phyloP scores from a whole-genome alignment of 2,797 vertebrate species.

The Crenichthys baileyi region DNA sequence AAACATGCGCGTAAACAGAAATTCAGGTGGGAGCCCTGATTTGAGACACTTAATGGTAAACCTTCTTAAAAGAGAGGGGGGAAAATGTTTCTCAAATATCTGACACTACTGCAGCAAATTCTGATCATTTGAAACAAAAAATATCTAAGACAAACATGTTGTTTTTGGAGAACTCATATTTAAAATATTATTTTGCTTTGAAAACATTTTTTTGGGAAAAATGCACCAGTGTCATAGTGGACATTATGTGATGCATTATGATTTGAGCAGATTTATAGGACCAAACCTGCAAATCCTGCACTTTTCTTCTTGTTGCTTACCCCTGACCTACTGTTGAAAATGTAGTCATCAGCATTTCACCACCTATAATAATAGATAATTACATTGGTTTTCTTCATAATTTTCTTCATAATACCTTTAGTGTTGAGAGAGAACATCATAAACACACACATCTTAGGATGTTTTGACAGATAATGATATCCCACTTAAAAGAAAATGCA shows the following conservation, averaged over 20 bases:
- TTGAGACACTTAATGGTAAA: not conserved
- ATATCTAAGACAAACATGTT: constrained; percentile 11
- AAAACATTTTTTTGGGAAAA: constrained; percentile 57
- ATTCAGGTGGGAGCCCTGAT: not conserved
- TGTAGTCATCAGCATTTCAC: constrained; percentile 74
- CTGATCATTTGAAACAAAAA: not conserved
- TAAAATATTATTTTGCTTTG: constrained; percentile 56
- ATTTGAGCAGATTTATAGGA: constrained; percentile 68
- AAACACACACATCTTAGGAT: constrained; percentile 63
- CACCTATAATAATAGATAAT: constrained; percentile 78
- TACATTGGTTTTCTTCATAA: constrained; percentile 73
- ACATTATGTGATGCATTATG: constrained; percentile 66
- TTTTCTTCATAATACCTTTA: constrained; percentile 72
- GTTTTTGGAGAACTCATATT: constrained; percentile 26
- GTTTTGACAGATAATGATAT: constrained; percentile 71
- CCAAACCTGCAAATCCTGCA: constrained; percentile 70
- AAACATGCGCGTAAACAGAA: too few species aligned
- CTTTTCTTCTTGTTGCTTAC: constrained; percentile 72
- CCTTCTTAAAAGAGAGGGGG: not conserved
- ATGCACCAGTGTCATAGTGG: constrained; percentile 67
- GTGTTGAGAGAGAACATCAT: constrained; percentile 65
- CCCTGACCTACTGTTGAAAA: constrained; percentile 73
- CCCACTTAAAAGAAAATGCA: constrained; percentile 54
- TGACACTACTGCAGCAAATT: not conserved
- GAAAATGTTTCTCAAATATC: not conserved